Percentiles rank a stretch among this genome's conserved stretches.
Conservation (phyloP, 2,113 vertebrate species). For the Campylomormyrus numenius region DNA sequence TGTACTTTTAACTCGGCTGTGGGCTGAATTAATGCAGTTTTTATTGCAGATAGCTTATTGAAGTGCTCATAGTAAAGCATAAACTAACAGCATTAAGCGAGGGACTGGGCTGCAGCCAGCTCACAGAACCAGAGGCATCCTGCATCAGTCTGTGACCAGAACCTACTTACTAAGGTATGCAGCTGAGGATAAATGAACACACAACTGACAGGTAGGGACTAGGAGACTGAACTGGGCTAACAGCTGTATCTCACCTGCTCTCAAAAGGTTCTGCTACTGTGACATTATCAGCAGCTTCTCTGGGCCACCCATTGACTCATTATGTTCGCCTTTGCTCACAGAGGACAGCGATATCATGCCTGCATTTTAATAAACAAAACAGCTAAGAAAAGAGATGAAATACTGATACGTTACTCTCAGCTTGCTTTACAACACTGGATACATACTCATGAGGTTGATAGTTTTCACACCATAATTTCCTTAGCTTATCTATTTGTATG, state of each 20-base stretch:
- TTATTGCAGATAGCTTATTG: neutral
- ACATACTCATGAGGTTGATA: neutral
- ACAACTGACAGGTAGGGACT: neutral
- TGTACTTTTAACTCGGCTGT: slow-evolving; percentile 7
- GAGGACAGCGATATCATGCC: neutral
- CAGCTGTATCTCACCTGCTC: neutral
- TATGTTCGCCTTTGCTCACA: neutral
- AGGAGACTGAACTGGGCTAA: neutral
- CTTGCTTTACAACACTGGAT: neutral
- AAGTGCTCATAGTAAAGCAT: too few relatives aligned
- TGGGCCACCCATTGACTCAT: neutral
- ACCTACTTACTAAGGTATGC: neutral
- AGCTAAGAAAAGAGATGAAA: neutral
- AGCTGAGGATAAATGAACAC: neutral
- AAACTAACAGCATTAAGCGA: neutral
- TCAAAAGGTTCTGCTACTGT: neutral
- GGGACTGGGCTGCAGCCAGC: neutral
- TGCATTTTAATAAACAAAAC: neutral
- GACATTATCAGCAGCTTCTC: neutral
- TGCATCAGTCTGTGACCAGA: neutral
- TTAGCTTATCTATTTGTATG: neutral
- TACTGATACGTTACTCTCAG: neutral
- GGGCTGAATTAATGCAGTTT: slow-evolving; percentile 6
- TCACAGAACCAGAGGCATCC: neutral
- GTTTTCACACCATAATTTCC: neutral